A percentile compares a stretch with the other conserved stretches of the same genome.
These are phyloP conservation scores for Madoqua kirkii DNA, from an alignment of 2,113 vertebrate species.

Conservation along the genomic window DNA sequence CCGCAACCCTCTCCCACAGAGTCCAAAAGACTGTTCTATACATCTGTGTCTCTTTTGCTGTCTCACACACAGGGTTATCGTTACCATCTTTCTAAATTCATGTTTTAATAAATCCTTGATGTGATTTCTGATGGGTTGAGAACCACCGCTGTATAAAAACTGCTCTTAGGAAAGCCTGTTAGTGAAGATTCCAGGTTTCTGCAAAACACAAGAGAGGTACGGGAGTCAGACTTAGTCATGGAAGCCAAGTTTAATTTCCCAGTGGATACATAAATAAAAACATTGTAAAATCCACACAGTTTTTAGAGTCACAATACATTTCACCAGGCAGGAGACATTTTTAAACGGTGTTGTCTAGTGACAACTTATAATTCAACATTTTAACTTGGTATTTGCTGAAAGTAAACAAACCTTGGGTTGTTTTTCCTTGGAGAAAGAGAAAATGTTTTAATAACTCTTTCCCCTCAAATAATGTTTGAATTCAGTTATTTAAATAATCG, in stretches of 20 bases:
- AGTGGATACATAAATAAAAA: neutral
- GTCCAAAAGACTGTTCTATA: neutral
- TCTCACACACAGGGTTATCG: accelerated
- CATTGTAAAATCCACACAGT: neutral
- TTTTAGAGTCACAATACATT: neutral
- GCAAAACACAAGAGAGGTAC: neutral
- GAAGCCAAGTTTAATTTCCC: neutral
- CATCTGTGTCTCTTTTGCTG: neutral
- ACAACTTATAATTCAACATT: neutral
- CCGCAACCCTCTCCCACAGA: neutral
- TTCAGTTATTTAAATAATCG: neutral
- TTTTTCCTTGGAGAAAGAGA: neutral
- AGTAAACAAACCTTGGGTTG: neutral
- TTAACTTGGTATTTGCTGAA: neutral
- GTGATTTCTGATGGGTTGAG: neutral
- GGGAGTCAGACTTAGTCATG: neutral
- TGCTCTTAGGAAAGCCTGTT: neutral
- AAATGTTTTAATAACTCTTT: neutral
- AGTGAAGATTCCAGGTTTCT: neutral
- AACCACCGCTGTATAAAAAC: neutral
- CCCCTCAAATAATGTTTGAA: neutral
- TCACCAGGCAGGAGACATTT: neutral
- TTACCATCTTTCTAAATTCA: neutral
- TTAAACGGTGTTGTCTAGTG: neutral
- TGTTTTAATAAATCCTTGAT: neutral